Percentiles rank a stretch among this genome's conserved stretches.
Evolutionary conservation across 2,888 invertebrate species (phyloP).

Genomic region (Calliopum simillimum): DNA sequence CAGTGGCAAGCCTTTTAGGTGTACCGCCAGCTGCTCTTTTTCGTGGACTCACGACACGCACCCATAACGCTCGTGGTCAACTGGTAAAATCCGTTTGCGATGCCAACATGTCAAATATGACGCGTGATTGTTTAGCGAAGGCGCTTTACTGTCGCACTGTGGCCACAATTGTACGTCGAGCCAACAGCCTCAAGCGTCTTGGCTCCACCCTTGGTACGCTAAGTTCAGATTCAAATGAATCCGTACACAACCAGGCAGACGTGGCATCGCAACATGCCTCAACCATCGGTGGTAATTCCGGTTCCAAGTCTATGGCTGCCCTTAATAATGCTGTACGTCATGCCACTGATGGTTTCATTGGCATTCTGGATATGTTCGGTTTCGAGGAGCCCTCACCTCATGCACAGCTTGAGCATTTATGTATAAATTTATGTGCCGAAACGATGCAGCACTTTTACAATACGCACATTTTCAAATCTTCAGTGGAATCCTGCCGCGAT

Average conservation of each 20-base stretch:
- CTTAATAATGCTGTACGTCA: slow-evolving; percentile 92
- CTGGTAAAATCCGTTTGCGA: slow-evolving; percentile 85
- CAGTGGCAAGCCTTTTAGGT: slow-evolving; percentile 86
- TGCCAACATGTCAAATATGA: slow-evolving; percentile 87
- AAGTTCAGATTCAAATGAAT: slow-evolving; percentile 92
- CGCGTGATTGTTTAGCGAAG: slow-evolving; percentile 90
- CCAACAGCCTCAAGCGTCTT: slow-evolving; percentile 87
- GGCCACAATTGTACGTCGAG: slow-evolving; percentile 91
- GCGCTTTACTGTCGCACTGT: slow-evolving; percentile 95
- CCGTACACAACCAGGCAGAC: slow-evolving; percentile 88
- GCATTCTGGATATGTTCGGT: slow-evolving; percentile 96
- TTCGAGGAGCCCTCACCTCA: slow-evolving; percentile 90
- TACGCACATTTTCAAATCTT: slow-evolving; percentile 95
- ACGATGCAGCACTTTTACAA: slow-evolving; percentile 99
- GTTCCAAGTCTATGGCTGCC: slow-evolving; percentile 91
- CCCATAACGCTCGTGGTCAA: slow-evolving; percentile 82
- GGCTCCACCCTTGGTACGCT: slow-evolving; percentile 87
- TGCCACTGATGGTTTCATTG: slow-evolving; percentile 95
- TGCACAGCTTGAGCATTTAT: slow-evolving; percentile 90
- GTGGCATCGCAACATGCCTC: slow-evolving; percentile 88
- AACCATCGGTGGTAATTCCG: slow-evolving; percentile 82
- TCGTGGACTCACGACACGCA: slow-evolving; percentile 85
- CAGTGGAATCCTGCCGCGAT: slow-evolving; percentile 92
- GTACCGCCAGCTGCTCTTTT: slow-evolving; percentile 67
- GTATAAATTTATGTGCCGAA: slow-evolving; percentile 95